Conservation (phyloP, 2,888 invertebrate species). For the Synanthedon vespiformis region DNA sequence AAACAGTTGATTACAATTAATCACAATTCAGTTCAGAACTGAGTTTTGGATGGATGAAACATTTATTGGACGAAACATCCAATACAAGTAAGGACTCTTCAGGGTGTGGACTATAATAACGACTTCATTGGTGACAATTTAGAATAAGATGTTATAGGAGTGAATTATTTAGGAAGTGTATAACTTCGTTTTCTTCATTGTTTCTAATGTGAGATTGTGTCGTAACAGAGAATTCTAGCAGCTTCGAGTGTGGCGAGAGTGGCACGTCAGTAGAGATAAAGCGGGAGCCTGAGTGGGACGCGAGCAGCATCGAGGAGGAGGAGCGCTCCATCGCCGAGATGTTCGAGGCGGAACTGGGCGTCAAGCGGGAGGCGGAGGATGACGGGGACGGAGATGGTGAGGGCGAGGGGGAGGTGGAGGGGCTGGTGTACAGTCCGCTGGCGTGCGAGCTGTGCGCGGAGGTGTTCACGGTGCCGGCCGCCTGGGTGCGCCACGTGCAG, state of each 20-base stretch:
- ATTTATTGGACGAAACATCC: no score
- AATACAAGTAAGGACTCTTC: no score
- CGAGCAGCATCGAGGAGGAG: constrained; percentile 67
- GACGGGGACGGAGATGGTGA: constrained; percentile 67
- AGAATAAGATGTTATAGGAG: no score
- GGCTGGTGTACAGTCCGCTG: constrained; percentile 76
- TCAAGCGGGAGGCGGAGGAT: constrained; percentile 74
- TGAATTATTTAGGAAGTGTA: no score
- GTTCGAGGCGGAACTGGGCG: constrained; percentile 76
- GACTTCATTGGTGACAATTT: no score
- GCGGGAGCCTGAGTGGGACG: constrained; percentile 77
- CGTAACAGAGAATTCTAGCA: constrained; percentile 35
- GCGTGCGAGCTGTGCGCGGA: constrained; percentile 87
- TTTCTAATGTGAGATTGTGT: not conserved
- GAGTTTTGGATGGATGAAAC: no score
- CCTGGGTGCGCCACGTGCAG: constrained; percentile 87
- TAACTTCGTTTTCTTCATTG: not conserved
- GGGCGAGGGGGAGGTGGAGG: constrained; percentile 66
- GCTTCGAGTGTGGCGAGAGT: constrained; percentile 12
- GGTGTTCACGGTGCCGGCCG: constrained; percentile 84
- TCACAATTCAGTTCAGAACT: no score
- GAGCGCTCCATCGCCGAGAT: constrained; percentile 76
- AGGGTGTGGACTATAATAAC: no score
- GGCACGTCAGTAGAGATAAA: constrained; percentile 45
- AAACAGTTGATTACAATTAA: no score